Base-by-base conservation (phyloP, 2,113 vertebrate species). In the Siniperca chuatsi region DNA sequence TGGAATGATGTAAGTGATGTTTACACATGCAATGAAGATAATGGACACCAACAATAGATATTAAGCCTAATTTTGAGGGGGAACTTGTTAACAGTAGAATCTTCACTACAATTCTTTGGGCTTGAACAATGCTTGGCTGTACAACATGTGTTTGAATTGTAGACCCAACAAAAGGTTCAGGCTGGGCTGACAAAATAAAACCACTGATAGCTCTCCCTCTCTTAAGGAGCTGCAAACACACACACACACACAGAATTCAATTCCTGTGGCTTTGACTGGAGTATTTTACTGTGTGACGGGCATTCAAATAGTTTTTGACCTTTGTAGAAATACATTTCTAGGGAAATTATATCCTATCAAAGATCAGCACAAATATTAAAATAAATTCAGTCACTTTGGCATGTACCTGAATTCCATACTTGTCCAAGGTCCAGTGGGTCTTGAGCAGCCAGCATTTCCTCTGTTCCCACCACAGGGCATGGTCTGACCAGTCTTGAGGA, bases 341-440 rank as follows among this genome's bases (percentile, higher is more conserved):
- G 29, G 35, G 11, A 33, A 48, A 64, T 48, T 15, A 52, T 8
- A 42, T 18, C 12, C 13, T 18, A 37, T 62, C 1, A 61, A 20
- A 4, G 46, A 18, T 21, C n/a, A 16, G 64, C 18, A 23, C 16
- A 61, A 48, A 20, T 65, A n/a, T 11, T 9, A 42, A 46, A 58
- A 66, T 8, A 3, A 13, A 55, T 40, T 4, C 20, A 42, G 48
- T 67, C 6, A 35, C 16, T 67, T 64, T 62, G 29, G 1, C 4
- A 68, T 40, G 54, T n/a, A 94, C 94, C 94, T 95, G 94, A 70
- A 99, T 95, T 3, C 97, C 98, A 0, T 92, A 99, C 86, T 99
- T 99, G 92, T 99, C 98, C 82, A 99, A 92, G 0, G 98, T 98
- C 98, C 98, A 99, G 91, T 99, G 98, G 0, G 98, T 99, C 93